phyloP scores from a whole-genome alignment of 2,888 invertebrate species.

The Diarsia mendica region DNA sequence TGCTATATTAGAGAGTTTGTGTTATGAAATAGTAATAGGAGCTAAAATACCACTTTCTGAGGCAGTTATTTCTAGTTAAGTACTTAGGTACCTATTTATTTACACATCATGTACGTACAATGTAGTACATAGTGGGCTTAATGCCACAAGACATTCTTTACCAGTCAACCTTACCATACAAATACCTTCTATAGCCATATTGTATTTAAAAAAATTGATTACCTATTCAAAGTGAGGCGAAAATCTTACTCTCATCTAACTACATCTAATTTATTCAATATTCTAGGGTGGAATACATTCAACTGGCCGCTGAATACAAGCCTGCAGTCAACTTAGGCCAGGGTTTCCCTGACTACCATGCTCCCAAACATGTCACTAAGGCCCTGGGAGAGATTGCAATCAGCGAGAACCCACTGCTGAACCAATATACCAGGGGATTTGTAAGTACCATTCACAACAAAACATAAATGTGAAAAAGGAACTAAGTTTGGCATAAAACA shows the following conservation, averaged over 20 bases:
- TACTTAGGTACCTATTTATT: background rate
- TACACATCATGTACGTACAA: background rate
- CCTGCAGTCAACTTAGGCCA: slow-evolving; percentile 97
- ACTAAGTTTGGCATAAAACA: background rate
- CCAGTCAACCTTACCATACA: background rate
- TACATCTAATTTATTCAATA: background rate
- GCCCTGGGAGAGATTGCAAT: slow-evolving; percentile 92
- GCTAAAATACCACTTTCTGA: background rate
- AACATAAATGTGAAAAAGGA: background rate
- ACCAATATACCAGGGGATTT: slow-evolving; percentile 98
- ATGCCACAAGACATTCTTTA: background rate
- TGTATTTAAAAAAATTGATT: background rate
- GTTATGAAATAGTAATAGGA: background rate
- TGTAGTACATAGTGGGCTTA: background rate
- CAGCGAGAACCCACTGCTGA: slow-evolving; percentile 93
- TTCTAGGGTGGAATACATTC: slow-evolving; percentile 97
- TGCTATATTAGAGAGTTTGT: background rate
- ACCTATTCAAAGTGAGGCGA: background rate
- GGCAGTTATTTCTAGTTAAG: background rate
- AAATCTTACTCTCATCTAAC: background rate
- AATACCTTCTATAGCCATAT: background rate
- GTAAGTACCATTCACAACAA: slow-evolving; percentile 90
- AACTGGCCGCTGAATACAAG: slow-evolving; percentile 94
- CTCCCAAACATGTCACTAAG: slow-evolving; percentile 95
- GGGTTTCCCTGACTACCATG: slow-evolving; percentile 98